Evolutionary conservation across 2,113 vertebrate genomes (phyloP).

Genomic region (Pachycephala philippinensis): DNA sequence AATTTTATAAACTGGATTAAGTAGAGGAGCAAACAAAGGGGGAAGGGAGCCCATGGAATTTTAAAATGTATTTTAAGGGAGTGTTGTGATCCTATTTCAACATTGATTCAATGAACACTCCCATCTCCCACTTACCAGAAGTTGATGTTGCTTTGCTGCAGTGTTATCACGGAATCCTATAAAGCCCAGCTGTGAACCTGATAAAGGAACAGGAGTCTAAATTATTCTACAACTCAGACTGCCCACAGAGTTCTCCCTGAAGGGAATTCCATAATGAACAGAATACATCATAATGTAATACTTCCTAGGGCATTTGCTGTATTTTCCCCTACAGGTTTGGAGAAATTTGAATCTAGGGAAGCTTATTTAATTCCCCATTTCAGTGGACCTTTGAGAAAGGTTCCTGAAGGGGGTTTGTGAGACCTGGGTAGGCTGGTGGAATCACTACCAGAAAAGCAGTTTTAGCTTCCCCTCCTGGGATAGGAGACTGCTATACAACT

Average conservation of each 20-base stretch:
- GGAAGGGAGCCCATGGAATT: background rate
- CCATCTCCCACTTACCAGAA: background rate
- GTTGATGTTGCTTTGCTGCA: background rate
- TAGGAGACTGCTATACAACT: background rate
- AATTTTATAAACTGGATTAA: background rate
- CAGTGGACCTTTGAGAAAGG: background rate
- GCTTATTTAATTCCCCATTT: background rate
- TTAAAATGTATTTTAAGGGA: background rate
- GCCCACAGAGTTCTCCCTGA: background rate
- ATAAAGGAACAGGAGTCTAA: background rate
- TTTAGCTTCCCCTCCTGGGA: background rate
- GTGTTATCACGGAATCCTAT: background rate
- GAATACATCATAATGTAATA: background rate
- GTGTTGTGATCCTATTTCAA: background rate
- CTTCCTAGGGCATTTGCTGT: background rate
- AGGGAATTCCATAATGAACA: background rate
- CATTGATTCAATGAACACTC: background rate
- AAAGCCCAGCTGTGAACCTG: background rate
- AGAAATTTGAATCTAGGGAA: background rate
- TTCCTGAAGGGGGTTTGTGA: background rate
- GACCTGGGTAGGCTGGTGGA: background rate
- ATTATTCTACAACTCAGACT: background rate
- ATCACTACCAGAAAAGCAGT: background rate
- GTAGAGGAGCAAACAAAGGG: background rate
- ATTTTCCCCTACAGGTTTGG: background rate